Base-by-base conservation (phyloP, 1,140 invertebrate genomes). In the Bathynomus jamesi region DNA sequence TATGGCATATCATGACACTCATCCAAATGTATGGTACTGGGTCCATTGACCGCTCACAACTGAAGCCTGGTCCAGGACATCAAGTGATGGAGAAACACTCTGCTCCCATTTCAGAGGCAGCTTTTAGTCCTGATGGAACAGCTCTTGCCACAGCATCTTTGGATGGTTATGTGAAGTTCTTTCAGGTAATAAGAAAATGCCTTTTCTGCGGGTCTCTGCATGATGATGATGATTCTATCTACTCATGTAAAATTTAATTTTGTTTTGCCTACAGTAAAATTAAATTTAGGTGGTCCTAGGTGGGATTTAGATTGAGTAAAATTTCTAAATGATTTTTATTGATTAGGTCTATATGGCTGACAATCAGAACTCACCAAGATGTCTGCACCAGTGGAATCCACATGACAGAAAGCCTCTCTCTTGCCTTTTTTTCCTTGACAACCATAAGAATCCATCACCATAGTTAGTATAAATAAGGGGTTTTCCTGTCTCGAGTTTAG, bases 111-210 rank as follows among this genome's bases (percentile, higher is more conserved):
- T 86, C 91, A 4, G 92, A 94, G 83, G 92, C 92, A 25, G 88
- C 92, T 17, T 92, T 97, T 82, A 94, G 94, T 65, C 93, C 94
- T 0, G 94, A 97, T 85, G 94, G 94, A 17, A 94, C 92, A 28
- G 94, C 93, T 0, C 85, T 97, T 46, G 94, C 94, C 4, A 93
- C 93, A 28, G 93, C 92, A 4, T 90, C 90, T 80, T 82, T 86
- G 0, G 93, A 95, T 84, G 95, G 94, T 69, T 86, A 89, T 79
- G 90, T 96, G 0, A 92, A 94, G 82, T 97, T 97, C 82, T 96
- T 94, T 82, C 92, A 96, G 84, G 90, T 91, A 71, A 81, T n/a
- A n/a, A n/a, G n/a, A n/a, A n/a, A n/a, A n/a, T n/a, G n/a, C n/a
- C n/a, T n/a, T n/a, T n/a, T n/a, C n/a, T n/a, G n/a, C n/a, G n/a